Base-by-base conservation (phyloP, 2,888 invertebrate species). In the Ypsolopha scabrella region DNA sequence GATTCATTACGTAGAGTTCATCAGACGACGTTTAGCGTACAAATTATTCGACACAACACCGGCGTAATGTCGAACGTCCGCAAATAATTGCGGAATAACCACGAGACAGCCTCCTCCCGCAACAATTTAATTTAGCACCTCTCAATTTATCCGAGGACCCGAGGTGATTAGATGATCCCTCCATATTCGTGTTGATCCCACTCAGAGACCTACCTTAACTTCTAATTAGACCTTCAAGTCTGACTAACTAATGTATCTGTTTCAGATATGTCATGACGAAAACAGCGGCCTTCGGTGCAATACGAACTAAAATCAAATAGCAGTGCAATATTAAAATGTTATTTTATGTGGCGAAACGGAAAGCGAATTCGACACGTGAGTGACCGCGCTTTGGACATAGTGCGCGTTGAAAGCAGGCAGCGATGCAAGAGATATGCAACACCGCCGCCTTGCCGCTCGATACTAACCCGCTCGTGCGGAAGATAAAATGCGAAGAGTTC, bases 361-460 rank as follows among this genome's bases (percentile, higher is more conserved):
- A 71, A 71, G 63, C 65, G 55, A 65, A 67, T 57, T 67, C 74
- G 60, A 69, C 74, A 66, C 75, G 73, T 75, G 75, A 77, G 79
- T 82, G 82, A 80, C 69, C 70, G 63, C 67, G 65, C 62, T 61
- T 64, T 61, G 61, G 64, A 59, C 61, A 6, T 11, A 66, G 65
- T 63, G 70, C 68, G 68, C 68, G 67, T 67, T 68, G 62, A 72
- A 68, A 71, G 69, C 48, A 52, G 76, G 74, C 78, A 81, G 87
- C 80, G 72, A 87, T 87, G 87, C 87, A 87, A 82, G 87, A 87
- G 73, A 86, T 87, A 75, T 87, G 87, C 83, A 87, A 83, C 79
- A 82, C 80, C 71, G 76, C 85, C 64, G 80, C 83, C 65, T 74
- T 87, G 76, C 87, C 87, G 67, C 82, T 87, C 66, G 87, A 87